Base-by-base conservation (phyloP, 2,113 vertebrate species). In the Lophura nycthemera region DNA sequence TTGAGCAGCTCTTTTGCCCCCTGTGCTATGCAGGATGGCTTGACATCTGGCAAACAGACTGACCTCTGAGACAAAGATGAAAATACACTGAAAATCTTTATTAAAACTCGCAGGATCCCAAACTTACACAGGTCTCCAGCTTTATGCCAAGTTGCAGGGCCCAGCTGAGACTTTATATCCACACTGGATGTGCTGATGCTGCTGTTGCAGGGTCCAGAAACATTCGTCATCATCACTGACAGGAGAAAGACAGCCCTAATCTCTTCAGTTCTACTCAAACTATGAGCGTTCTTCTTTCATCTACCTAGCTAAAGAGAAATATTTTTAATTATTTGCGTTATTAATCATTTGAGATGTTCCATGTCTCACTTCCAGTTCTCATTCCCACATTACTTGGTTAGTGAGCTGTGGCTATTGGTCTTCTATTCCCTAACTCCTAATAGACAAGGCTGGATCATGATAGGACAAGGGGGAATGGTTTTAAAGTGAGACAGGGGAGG, bases 1-100 rank as follows among this genome's bases (percentile, higher is more conserved):
- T 45, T 20, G 80, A 90, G 47, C 11, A 38, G 43, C 40, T 86
- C 70, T 57, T 59, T 92, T 61, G 24, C 43, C 86, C 42, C n/a
- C 24, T 8, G 5, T 75, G 32, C 30, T 84, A 86, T 84, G 43
- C 47, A 78, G 43, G 83, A 93, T 89, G 59, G 30, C n/a, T 89
- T 90, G 94, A 84, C 73, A 79, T 93, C 74, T 94, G 96, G 66
- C 57, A 83, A 85, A 59, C 82, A 92, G 83, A 25, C 65, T 95
- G 90, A 92, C 69, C 83, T 89, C 69, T 78, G 52, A 76, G 48
- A 65, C 66, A 65, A 47, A 63, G 70, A 72, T 74, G 45, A 86
- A 77, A 74, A 77, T 4, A 16, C 56, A 67, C 14, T 67, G 21
- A 17, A 74, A 32, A 3, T 25, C 56, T 77, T 2, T 25, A 54